These are phyloP conservation scores for Drosophila dives DNA, from an alignment of 2,888 invertebrate species.

Conservation along the genomic window DNA sequence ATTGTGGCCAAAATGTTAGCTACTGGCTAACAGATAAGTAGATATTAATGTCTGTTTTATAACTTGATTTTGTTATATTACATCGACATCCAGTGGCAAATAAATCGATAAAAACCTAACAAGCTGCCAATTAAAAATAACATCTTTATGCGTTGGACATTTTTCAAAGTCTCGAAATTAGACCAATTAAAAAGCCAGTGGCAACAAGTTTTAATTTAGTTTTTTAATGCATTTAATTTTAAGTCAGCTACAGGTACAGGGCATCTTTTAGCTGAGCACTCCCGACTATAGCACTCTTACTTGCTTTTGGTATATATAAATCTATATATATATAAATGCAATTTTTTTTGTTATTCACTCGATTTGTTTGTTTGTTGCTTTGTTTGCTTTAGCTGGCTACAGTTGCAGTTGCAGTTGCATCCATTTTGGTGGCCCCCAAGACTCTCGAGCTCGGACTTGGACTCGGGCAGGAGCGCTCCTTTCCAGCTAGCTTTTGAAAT, in stretches of 20 bases:
- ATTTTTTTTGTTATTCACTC: slow-evolving; percentile 28
- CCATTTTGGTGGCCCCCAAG: slow-evolving; percentile 69
- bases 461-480: slow-evolving; percentile 56
- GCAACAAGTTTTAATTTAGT: not conserved
- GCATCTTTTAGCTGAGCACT: not conserved
- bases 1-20: not conserved
- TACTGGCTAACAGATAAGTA: not conserved
- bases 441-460: slow-evolving; percentile 20
- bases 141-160: not conserved
- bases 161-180: not conserved
- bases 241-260: not conserved
- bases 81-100: not conserved
- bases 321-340: not conserved
- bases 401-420: slow-evolving; percentile 51
- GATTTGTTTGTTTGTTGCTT: slow-evolving; percentile 52
- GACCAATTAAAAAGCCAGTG: not conserved
- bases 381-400: slow-evolving; percentile 61
- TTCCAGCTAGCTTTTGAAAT: slow-evolving; percentile 62
- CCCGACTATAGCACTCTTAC: not conserved
- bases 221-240: not conserved
- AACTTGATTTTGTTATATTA: not conserved
- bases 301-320: not conserved
- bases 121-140: slow-evolving; percentile 1
- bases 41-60: not conserved
- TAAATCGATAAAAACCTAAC: not conserved